Evolutionary conservation across 2,888 invertebrate species (phyloP).

Genomic region (Sarcophaga subvicina): DNA sequence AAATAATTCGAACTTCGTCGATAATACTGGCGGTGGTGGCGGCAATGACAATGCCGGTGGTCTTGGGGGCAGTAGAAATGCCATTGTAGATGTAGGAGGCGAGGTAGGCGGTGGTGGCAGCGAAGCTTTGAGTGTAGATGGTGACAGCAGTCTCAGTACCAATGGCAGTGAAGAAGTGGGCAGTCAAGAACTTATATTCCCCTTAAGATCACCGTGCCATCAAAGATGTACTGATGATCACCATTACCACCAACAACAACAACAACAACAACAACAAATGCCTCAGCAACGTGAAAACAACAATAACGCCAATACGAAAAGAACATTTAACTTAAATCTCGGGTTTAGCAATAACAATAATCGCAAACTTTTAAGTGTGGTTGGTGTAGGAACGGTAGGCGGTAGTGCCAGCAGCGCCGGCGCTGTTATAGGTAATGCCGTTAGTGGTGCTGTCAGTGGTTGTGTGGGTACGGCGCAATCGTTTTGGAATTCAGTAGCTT

Average conservation of each 20-base stretch:
- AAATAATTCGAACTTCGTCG: constrained; percentile 74
- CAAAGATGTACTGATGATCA: constrained; percentile 62
- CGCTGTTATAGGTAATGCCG: constrained; percentile 60
- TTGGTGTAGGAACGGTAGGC: constrained; percentile 74
- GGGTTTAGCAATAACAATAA: constrained; percentile 74
- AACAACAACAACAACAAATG: constrained; percentile 25
- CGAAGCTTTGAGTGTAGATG: constrained; percentile 70
- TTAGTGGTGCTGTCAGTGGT: constrained; percentile 68
- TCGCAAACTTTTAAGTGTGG: constrained; percentile 72
- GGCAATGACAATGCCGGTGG: constrained; percentile 52
- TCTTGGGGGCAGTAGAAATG: constrained; percentile 70
- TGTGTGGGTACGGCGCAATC: constrained; percentile 73
- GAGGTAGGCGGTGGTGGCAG: constrained; percentile 72
- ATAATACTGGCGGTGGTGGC: constrained; percentile 70
- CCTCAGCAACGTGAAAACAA: constrained; percentile 65
- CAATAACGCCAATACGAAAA: constrained; percentile 72
- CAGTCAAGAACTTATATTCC: constrained; percentile 66
- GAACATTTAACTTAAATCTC: constrained; percentile 74
- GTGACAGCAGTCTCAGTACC: constrained; percentile 72
- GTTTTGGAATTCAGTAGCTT: constrained; percentile 78
- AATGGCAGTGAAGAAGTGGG: constrained; percentile 66
- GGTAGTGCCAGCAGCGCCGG: constrained; percentile 65
- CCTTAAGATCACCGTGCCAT: constrained; percentile 58
- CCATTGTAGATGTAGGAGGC: constrained; percentile 72
- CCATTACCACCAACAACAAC: constrained; percentile 24